Conservation (phyloP, 2,797 vertebrate genomes). For the Champsocephalus esox region DNA sequence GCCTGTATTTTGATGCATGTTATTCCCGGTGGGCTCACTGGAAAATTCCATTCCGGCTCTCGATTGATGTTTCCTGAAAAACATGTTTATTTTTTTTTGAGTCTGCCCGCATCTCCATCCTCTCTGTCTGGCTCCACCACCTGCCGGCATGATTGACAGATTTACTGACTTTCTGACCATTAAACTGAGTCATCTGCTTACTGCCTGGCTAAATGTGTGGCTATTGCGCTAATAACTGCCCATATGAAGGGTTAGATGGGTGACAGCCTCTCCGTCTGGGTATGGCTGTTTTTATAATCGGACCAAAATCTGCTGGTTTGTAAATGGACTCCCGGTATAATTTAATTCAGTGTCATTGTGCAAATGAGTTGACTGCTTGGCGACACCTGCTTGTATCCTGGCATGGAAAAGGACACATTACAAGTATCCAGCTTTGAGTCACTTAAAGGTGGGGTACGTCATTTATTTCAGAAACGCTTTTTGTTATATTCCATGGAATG, state of each 20-base stretch:
- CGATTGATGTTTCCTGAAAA: conserved; percentile 72
- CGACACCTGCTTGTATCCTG: conserved; percentile 31
- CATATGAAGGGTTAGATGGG: conserved; percentile 1
- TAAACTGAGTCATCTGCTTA: conserved; percentile 32
- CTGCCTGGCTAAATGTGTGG: conserved; percentile 8
- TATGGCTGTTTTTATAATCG: conserved; percentile 5
- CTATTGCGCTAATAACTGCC: neutral
- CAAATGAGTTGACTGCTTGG: conserved; percentile 13
- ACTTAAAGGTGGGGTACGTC: neutral
- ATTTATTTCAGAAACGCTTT: too few species aligned
- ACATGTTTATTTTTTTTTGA: conserved; percentile 77
- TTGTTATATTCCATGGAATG: too few species aligned
- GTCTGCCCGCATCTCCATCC: conserved; percentile 28
- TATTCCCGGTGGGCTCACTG: conserved; percentile 45
- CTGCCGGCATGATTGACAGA: conserved; percentile 65
- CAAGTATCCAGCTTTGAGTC: conserved; percentile 12
- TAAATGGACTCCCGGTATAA: conserved; percentile 22
- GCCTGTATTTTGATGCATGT: conserved; percentile 31
- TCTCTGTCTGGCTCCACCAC: conserved; percentile 57
- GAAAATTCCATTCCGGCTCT: conserved; percentile 67
- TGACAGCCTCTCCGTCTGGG: neutral
- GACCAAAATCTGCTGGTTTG: neutral
- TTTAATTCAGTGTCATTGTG: conserved; percentile 18
- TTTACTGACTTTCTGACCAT: conserved; percentile 35
- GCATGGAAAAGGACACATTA: neutral